phyloP scores from a whole-genome alignment of 2,888 invertebrate genomes.

The Melinopterus prodromus region DNA sequence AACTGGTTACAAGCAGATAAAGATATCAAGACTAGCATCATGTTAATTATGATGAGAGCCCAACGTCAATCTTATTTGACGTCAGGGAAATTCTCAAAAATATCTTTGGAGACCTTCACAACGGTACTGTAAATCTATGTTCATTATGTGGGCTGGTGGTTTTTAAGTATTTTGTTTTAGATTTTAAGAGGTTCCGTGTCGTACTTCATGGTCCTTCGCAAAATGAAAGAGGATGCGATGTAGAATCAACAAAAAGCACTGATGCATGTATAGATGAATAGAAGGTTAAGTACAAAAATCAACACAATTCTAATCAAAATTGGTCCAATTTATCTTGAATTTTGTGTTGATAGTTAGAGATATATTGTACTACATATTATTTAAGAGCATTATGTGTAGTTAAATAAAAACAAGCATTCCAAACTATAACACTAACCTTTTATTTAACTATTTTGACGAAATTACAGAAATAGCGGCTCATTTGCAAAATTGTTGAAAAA shows the following conservation, averaged over 20 bases:
- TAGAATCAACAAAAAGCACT: background rate
- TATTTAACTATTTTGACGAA: too few species aligned
- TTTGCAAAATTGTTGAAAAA: too few species aligned
- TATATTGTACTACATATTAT: too few species aligned
- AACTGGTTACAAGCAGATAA: conserved; percentile 45
- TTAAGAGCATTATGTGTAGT: too few species aligned
- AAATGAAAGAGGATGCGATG: conserved; percentile 18
- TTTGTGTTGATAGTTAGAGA: too few species aligned
- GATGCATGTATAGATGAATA: background rate
- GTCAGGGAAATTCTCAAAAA: conserved; percentile 62
- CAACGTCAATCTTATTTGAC: conserved; percentile 61
- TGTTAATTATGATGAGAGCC: conserved; percentile 61
- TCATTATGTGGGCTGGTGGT: too few species aligned
- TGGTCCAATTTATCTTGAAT: too few species aligned
- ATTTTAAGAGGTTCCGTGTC: conserved; percentile 47
- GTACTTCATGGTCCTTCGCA: conserved; percentile 44
- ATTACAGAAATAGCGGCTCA: too few species aligned
- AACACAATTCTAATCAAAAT: too few species aligned
- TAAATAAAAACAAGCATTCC: too few species aligned
- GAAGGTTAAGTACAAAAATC: too few species aligned
- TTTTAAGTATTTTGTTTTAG: conserved; percentile 37
- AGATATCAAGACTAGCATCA: conserved; percentile 49
- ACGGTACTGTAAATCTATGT: conserved; percentile 52
- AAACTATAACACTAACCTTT: too few species aligned
- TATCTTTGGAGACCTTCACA: conserved; percentile 63